Evolutionary conservation across 2,113 vertebrate genomes (phyloP), one percentile per base, ranked within the genome.

Genomic region (Neogale vison): DNA sequence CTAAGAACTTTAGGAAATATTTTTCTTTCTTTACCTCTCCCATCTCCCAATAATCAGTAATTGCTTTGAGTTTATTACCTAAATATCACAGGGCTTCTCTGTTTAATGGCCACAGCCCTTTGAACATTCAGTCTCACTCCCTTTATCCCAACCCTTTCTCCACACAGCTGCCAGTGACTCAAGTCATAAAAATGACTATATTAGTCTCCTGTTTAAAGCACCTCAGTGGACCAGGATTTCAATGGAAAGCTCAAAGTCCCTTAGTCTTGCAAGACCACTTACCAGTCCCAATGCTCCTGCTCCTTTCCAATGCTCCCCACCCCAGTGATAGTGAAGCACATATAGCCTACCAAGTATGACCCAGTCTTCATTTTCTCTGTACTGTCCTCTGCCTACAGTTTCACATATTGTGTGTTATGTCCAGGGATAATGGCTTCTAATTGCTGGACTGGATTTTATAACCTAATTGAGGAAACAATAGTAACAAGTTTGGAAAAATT

Each of bases 381-480:
- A 47, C 18, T 31, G 15, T 91, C 55, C 67, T 83, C 45, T 88
- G 55, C 14, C 26, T 94, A 8, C 36, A 93, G 65, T 71, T 93
- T 55, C 36, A 71, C 67, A 93, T 13, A 72, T 71, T 50, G 82
- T 72, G 31, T 91, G 47, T 81, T 90, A 76, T 90, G 29, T 93
- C 5, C 29, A 88, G 61, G 14, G 2, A 91, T 67, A 69, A 77
- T 61, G 52, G 17, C 9, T 82, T 93, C 57, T 45, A 71, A 18
- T 83, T 93, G 1, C 34, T 52, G 21, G 24, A 52, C 34, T 95
- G 39, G 9, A 82, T 86, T 97, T 95, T 93, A 65, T 82, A 93
- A 61, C 67, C 47, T 91, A 93, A 82, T 36, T 59, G 9, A 77
- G 57, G 82, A 93, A 83, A 2, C 26, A 61, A 39, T 79, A 85